These are phyloP conservation scores for Pteria penguin DNA, from an alignment of 2,888 invertebrate species.

Conservation along the genomic window DNA sequence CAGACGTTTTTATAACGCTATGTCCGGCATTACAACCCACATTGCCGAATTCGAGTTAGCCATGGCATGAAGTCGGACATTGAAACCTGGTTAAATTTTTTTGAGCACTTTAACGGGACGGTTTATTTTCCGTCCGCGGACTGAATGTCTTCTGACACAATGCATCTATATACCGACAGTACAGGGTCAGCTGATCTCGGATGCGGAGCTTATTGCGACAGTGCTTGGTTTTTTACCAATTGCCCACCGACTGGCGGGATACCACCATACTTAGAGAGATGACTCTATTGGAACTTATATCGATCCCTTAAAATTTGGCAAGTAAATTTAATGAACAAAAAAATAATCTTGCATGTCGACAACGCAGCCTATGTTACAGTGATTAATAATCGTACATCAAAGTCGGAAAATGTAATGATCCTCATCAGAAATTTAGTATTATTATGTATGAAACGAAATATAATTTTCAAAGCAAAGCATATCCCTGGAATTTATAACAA, in stretches of 20 bases:
- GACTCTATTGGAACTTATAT: not conserved
- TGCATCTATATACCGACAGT: constrained; percentile 22
- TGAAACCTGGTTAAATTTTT: constrained; percentile 4
- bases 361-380: constrained; percentile 10
- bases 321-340: not conserved
- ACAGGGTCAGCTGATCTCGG: constrained; percentile 11
- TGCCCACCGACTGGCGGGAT: constrained; percentile 1
- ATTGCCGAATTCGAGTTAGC: constrained; percentile 9
- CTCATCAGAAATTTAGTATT: constrained; percentile 1
- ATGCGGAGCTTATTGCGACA: constrained; percentile 5
- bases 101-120: constrained; percentile 26
- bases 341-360: not conserved
- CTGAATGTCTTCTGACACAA: not conserved
- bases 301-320: not conserved
- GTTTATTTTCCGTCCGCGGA: not conserved
- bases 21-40: constrained; percentile 5
- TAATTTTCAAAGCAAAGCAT: constrained; percentile 1
- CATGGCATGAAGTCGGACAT: constrained; percentile 18
- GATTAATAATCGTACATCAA: constrained; percentile 14
- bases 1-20: constrained; percentile 28
- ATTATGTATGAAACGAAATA: not conserved
- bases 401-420: constrained; percentile 16
- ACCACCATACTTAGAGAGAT: not conserved
- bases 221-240: constrained; percentile 15
- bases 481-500: constrained; percentile 8